These are phyloP conservation scores for Staurois parvus DNA, from an alignment of 2,797 vertebrate species.

Conservation along the genomic window DNA sequence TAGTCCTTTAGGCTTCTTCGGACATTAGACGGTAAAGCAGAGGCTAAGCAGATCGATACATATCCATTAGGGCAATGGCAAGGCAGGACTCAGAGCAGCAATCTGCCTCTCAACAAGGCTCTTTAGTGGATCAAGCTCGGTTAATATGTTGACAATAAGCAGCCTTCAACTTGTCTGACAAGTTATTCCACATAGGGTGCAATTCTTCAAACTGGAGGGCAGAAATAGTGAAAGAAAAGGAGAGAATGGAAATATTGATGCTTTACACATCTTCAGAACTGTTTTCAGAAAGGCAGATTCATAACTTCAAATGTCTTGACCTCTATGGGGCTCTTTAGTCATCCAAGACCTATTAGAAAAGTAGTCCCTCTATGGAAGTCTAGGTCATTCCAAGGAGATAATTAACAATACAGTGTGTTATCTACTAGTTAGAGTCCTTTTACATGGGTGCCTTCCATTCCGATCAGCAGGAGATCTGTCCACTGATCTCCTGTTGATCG, in stretches of 20 bases:
- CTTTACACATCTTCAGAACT: neutral
- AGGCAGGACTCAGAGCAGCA: neutral
- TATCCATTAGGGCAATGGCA: slow-evolving; percentile 9
- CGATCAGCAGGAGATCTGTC: too few relatives aligned
- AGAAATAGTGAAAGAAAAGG: neutral
- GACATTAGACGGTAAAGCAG: neutral
- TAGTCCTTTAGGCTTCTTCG: neutral
- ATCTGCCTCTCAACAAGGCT: neutral
- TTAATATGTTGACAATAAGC: slow-evolving; percentile 2
- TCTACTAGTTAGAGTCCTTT: too few relatives aligned
- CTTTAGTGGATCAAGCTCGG: neutral
- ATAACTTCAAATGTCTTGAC: too few relatives aligned
- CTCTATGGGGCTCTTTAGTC: too few relatives aligned
- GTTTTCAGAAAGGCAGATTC: too few relatives aligned
- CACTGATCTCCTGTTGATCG: too few relatives aligned
- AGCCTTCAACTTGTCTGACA: neutral
- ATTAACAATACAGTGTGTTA: too few relatives aligned
- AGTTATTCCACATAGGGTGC: neutral
- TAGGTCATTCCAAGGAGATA: too few relatives aligned
- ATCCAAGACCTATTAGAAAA: too few relatives aligned
- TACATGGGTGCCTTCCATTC: too few relatives aligned
- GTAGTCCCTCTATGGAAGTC: too few relatives aligned
- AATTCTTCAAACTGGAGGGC: neutral
- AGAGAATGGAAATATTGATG: neutral
- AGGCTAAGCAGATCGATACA: neutral